Evolutionary conservation across 2,888 invertebrate species (phyloP).

Genomic region (Neoitamus cyanurus): DNA sequence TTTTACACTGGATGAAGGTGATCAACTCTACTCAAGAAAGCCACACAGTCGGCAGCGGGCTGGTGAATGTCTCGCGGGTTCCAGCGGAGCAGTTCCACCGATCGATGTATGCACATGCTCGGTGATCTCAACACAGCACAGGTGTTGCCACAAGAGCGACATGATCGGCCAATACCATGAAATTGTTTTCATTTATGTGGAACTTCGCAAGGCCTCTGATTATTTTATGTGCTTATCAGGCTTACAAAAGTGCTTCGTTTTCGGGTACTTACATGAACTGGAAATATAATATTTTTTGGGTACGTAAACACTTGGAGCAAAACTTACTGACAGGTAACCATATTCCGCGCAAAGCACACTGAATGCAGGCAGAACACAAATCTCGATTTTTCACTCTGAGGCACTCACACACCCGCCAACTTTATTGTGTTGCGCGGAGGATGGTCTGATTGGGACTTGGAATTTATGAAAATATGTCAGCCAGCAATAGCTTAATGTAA

Average conservation of each 20-base stretch:
- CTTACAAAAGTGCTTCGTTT: not conserved
- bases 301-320: not conserved
- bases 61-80: not conserved
- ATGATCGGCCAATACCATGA: not conserved
- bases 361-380: not conserved
- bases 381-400: not conserved
- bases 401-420: not conserved
- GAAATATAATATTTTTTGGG: not conserved
- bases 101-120: not conserved
- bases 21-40: not conserved
- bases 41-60: not conserved
- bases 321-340: not conserved
- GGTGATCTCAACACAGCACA: not conserved
- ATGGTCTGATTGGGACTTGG: not conserved
- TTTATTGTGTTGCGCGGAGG: not conserved
- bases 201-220: not conserved
- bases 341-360: not conserved
- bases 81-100: not conserved
- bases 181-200: not conserved
- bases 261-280: not conserved
- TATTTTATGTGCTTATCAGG: not conserved
- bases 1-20: slow-evolving; percentile 2
- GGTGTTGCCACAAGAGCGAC: not conserved
- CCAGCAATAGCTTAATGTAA: not conserved
- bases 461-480: not conserved